Base-by-base conservation (phyloP, 2,113 vertebrate genomes). In the Sebastes fasciatus region DNA sequence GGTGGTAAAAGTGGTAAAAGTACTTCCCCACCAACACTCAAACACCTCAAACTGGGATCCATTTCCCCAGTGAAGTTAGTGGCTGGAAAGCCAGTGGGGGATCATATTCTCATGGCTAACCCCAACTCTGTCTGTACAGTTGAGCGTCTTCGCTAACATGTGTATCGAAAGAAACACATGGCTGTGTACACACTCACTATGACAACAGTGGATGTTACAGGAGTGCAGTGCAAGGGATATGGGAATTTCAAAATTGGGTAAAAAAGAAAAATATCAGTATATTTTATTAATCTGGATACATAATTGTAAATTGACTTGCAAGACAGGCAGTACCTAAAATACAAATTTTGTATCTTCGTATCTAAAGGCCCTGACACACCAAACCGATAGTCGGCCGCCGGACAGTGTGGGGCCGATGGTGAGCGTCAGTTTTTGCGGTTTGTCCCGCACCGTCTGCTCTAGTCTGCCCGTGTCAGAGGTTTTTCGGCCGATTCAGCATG, bases 1-100 rank as follows among this genome's bases (percentile, higher is more conserved):
- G 52, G 16, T 54, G 52, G 12, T 81, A 23, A 51, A 74, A 70
- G 48, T 49, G 19, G n/a, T 52, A 63, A 54, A 54, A 54, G 51
- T 17, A 57, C 17, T 17, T 73, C 6, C 34, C 5, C 49, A 62
- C n/a, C 40, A 66, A 17, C 43, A 76, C 19, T 46, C 51, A 63
- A 5, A 34, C 58, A 60, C 8, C 16, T 40, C 23, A 40, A 26
- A 61, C 34, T 34, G 34, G 34, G 34, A 34, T 34, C 34, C 34
- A 34, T 34, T 34, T 34, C 34, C 34, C 34, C 34, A 0, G 34
- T 34, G 34, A 4, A 34, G 34, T 34, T 34, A 34, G 34, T 34
- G 34, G 3, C 34, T 34, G 34, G 34, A 34, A 75, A 55, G 57
- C 48, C n/a, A 61, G 58, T 16, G 45, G 7, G 23, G 46, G 54